Percentiles rank a stretch among this genome's conserved stretches.
These are phyloP conservation scores for Cosmia trapezina DNA, from an alignment of 2,888 invertebrate genomes.

Conservation along the genomic window DNA sequence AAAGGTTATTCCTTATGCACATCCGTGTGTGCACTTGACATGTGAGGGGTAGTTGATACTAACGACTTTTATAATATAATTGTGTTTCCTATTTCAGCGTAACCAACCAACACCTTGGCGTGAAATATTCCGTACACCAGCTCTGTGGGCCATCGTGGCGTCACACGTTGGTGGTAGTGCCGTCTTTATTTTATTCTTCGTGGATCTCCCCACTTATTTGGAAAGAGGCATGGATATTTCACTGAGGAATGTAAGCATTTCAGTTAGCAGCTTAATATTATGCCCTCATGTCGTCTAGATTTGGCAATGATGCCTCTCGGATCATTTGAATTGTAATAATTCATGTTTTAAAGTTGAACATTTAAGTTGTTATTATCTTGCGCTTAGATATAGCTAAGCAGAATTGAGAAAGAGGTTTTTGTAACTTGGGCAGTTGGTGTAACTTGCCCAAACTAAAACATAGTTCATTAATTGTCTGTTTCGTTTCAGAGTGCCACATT, in stretches of 20 bases:
- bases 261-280: background rate
- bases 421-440: too few relatives aligned
- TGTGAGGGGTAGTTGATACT: too few relatives aligned
- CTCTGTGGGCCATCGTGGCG: constrained; percentile 90
- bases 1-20: too few relatives aligned
- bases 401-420: background rate
- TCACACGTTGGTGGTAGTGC: constrained; percentile 92
- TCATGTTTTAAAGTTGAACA: too few relatives aligned
- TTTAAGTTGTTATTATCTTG: too few relatives aligned
- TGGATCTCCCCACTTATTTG: constrained; percentile 93
- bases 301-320: background rate
- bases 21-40: too few relatives aligned
- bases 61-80: too few relatives aligned
- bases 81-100: constrained; percentile 54
- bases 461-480: background rate
- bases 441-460: too few relatives aligned
- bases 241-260: constrained; percentile 88
- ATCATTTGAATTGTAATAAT: too few relatives aligned
- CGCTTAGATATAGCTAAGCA: too few relatives aligned
- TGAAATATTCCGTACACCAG: constrained; percentile 90
- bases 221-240: constrained; percentile 91
- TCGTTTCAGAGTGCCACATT: constrained; percentile 91
- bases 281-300: too few relatives aligned
- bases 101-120: constrained; percentile 90
- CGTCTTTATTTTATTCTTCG: constrained; percentile 92